Conservation (phyloP, 1,140 invertebrate species). For the Brachystomella parvula region DNA sequence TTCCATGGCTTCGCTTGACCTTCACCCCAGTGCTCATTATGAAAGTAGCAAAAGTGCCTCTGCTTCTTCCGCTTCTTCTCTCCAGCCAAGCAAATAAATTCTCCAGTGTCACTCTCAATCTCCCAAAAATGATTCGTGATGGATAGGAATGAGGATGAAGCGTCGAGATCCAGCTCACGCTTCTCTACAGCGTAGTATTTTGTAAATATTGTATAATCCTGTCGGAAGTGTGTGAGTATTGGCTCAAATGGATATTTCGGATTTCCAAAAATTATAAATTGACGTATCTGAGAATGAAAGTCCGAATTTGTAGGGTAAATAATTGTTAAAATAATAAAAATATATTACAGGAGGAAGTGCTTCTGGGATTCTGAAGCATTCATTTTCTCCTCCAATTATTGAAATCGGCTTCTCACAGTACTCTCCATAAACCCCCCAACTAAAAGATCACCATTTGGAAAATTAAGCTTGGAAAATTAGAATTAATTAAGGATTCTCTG, state of each 20-base stretch:
- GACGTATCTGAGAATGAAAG: slow-evolving; percentile 3
- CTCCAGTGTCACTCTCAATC: slow-evolving; percentile 3
- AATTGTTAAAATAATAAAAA: not conserved
- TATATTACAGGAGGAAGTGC: not conserved
- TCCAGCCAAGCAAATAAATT: slow-evolving; percentile 1
- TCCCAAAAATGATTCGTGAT: slow-evolving; percentile 12
- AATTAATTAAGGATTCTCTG: not conserved
- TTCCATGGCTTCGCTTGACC: not conserved
- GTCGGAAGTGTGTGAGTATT: slow-evolving; percentile 10
- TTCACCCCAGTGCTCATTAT: not conserved
- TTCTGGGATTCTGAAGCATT: slow-evolving; percentile 1
- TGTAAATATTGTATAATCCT: not conserved
- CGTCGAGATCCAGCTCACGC: slow-evolving; percentile 3
- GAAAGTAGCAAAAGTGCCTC: slow-evolving; percentile 9
- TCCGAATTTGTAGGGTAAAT: not conserved
- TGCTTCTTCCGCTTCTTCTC: not conserved
- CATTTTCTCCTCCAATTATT: slow-evolving; percentile 13
- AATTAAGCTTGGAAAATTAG: not conserved
- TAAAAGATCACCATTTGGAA: not conserved
- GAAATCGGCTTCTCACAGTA: slow-evolving; percentile 13
- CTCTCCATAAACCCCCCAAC: slow-evolving; percentile 18
- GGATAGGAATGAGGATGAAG: slow-evolving; percentile 4
- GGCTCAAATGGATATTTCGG: slow-evolving; percentile 20
- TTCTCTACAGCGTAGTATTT: not conserved
- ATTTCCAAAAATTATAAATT: slow-evolving; percentile 17